phyloP scores from a whole-genome alignment of 2,797 vertebrate genomes.

The Cossypha caffra region DNA sequence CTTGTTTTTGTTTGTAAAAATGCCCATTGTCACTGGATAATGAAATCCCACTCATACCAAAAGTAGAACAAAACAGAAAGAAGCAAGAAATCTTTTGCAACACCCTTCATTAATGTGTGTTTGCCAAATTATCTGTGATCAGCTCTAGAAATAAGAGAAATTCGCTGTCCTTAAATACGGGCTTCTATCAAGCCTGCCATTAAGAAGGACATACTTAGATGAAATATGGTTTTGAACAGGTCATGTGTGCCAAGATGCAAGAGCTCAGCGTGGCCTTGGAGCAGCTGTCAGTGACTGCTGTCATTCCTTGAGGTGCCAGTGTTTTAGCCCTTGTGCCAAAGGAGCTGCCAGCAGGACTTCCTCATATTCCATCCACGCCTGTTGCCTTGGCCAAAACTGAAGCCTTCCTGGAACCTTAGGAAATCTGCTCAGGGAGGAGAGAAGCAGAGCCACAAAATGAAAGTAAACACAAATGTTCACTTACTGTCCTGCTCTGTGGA shows the following conservation, averaged over 20 bases:
- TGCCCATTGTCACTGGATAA: not conserved
- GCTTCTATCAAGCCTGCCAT: not conserved
- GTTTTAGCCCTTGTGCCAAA: not conserved
- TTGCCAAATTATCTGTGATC: not conserved
- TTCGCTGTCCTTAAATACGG: not conserved
- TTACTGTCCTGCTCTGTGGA: not conserved
- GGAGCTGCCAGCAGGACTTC: not conserved
- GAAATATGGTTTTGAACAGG: not conserved
- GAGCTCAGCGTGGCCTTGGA: not conserved
- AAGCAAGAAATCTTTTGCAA: not conserved
- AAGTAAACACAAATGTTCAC: not conserved
- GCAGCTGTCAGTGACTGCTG: not conserved
- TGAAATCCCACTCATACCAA: not conserved
- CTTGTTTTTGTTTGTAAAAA: not conserved
- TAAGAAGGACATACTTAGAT: not conserved
- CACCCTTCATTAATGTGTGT: rapidly evolving
- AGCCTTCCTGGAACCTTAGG: not conserved
- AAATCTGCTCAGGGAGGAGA: not conserved
- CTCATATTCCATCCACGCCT: not conserved
- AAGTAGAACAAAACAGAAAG: not conserved
- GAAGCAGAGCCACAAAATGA: not conserved
- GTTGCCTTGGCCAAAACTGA: not conserved
- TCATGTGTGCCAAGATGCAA: rapidly evolving
- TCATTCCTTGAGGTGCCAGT: not conserved
- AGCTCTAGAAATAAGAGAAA: not conserved